These are phyloP conservation scores for Marasmarcha lunaedactyla DNA, from an alignment of 2,888 invertebrate species.

Conservation along the genomic window DNA sequence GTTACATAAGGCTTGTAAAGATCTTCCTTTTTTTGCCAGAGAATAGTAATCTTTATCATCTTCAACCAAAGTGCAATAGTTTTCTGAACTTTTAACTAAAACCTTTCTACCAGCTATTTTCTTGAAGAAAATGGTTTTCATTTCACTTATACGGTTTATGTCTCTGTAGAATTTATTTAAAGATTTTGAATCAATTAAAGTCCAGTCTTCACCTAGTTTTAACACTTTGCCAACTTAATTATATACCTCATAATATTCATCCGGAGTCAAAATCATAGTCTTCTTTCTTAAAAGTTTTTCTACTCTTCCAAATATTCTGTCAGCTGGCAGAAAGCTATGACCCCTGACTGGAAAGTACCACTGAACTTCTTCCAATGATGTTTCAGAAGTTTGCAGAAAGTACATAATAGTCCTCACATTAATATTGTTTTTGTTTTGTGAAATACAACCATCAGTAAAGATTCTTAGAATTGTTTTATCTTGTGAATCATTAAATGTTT, in stretches of 20 bases:
- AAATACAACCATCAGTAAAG: neutral
- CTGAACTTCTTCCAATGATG: neutral
- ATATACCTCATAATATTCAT: neutral
- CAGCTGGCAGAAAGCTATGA: conserved; percentile 2
- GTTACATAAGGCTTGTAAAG: no score
- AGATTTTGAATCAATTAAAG: no score
- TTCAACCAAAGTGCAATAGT: no score
- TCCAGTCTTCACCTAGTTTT: no score
- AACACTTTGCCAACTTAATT: neutral
- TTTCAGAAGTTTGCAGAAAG: neutral
- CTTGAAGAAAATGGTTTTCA: no score
- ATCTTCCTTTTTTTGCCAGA: no score
- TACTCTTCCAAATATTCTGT: conserved; percentile 1
- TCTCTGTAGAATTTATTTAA: no score
- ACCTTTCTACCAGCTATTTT: no score
- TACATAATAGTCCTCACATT: neutral
- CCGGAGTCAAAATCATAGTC: neutral
- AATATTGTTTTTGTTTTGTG: neutral
- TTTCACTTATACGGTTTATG: no score
- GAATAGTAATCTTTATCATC: no score
- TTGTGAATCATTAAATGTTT: neutral
- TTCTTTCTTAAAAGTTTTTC: neutral
- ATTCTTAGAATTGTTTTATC: neutral
- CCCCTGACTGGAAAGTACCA: neutral
- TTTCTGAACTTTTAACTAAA: no score